Percentiles rank a stretch among this genome's conserved stretches.
phyloP scores from a whole-genome alignment of 2,113 vertebrate species.

The Odocoileus virginianus region DNA sequence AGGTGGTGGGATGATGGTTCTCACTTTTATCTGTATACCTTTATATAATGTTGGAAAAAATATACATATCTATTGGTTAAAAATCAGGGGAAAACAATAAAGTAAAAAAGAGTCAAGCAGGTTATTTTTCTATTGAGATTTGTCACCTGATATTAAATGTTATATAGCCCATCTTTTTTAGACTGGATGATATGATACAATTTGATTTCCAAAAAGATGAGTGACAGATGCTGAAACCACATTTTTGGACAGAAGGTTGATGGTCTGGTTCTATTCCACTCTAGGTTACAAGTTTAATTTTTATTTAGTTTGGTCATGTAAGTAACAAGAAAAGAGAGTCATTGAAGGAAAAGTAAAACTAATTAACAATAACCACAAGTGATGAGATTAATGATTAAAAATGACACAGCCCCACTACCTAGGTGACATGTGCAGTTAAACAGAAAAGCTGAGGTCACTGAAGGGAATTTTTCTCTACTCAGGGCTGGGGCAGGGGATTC shows the following conservation, averaged over 20 bases:
- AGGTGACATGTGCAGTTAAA: neutral
- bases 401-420: neutral
- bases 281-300: neutral
- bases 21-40: neutral
- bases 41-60: neutral
- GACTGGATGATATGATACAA: neutral
- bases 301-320: neutral
- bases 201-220: neutral
- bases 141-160: neutral
- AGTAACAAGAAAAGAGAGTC: neutral
- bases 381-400: neutral
- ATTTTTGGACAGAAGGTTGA: neutral
- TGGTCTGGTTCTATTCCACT: neutral
- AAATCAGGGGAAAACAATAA: neutral
- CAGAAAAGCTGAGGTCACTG: neutral
- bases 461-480: neutral
- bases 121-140: neutral
- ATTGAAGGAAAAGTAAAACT: neutral
- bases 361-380: neutral
- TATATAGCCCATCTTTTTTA: neutral
- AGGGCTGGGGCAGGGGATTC: neutral
- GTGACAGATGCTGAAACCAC: neutral
- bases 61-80: neutral
- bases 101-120: neutral
- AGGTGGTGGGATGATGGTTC: neutral